Conservation (phyloP, 1,140 invertebrate genomes). For the Venturia canescens region DNA sequence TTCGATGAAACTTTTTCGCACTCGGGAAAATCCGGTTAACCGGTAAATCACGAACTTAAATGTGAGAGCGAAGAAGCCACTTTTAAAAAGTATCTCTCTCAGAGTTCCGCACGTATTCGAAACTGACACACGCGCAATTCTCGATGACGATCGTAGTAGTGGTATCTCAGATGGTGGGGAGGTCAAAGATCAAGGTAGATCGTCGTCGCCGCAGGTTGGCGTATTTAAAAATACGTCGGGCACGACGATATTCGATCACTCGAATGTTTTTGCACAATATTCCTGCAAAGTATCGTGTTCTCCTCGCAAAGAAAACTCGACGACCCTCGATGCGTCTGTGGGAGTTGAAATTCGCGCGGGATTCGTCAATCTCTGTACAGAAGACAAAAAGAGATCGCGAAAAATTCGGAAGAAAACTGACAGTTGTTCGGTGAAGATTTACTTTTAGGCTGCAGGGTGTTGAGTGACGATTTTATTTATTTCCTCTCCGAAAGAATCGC, state of each 20-base stretch:
- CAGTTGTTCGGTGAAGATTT: too few species aligned
- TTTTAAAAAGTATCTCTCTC: background rate
- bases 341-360: too few species aligned
- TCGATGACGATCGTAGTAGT: background rate
- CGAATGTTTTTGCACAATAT: background rate
- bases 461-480: too few species aligned
- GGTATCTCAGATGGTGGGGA: background rate
- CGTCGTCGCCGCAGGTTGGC: background rate
- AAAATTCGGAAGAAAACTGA: too few species aligned
- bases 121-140: background rate
- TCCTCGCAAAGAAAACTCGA: too few species aligned
- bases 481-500: too few species aligned
- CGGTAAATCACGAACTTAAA: background rate
- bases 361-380: too few species aligned
- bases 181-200: slow-evolving; percentile 24
- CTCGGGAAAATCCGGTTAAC: background rate
- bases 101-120: background rate
- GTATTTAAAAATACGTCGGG: background rate
- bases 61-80: background rate
- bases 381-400: too few species aligned
- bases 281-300: too few species aligned
- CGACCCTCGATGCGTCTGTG: background rate
- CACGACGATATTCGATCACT: background rate
- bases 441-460: too few species aligned
- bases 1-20: background rate